These are phyloP conservation scores for Brachionus rotundiformis DNA, from an alignment of 1,140 invertebrate genomes.

Conservation along the genomic window DNA sequence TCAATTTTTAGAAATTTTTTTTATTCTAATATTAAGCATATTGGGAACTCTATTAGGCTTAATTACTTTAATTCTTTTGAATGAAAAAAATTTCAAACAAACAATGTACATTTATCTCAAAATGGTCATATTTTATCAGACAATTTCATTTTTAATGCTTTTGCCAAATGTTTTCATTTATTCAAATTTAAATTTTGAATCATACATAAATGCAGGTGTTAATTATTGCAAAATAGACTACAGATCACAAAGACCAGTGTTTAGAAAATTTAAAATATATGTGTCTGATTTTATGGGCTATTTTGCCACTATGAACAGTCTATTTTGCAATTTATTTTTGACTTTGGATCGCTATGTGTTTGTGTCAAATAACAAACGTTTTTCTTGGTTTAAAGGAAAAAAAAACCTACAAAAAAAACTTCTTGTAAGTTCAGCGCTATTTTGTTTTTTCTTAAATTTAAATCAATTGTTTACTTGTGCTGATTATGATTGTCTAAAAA, in stretches of 20 bases:
- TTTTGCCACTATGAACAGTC: background rate
- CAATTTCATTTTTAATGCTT: background rate
- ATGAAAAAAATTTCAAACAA: constrained; percentile 3
- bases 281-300: background rate
- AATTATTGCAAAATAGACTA: constrained; percentile 12
- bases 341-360: background rate
- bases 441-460: background rate
- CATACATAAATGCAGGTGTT: background rate
- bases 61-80: background rate
- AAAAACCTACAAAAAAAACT: background rate
- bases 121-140: constrained; percentile 8
- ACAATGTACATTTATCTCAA: background rate
- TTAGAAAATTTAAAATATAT: constrained; percentile 5
- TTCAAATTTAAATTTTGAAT: background rate
- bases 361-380: background rate
- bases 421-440: background rate
- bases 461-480: constrained; percentile 32
- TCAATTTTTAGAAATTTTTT: constrained; percentile 7
- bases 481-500: background rate
- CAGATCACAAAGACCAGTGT: background rate
- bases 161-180: background rate
- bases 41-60: background rate
- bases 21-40: background rate
- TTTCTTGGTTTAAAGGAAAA: background rate
- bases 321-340: constrained; percentile 12